phyloP scores from a whole-genome alignment of 92 coral and sea anemone species.

The Phenganax stokvisi region DNA sequence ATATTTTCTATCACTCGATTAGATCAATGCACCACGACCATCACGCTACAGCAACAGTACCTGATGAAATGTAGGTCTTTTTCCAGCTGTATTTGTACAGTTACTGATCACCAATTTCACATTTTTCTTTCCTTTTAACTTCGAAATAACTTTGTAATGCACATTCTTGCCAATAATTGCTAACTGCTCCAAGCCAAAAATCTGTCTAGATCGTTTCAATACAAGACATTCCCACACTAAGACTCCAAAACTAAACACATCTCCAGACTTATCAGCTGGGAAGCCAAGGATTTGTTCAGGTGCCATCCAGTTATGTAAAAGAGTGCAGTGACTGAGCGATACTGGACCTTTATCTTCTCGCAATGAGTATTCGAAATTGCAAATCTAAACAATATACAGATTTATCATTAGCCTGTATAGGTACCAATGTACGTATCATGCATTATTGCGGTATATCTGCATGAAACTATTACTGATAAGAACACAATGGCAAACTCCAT shows the following conservation, averaged over 20 bases:
- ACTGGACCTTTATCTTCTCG: constrained; percentile 43
- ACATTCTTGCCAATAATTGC: constrained; percentile 24
- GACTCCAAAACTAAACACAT: constrained; percentile 77
- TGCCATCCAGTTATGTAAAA: constrained; percentile 82
- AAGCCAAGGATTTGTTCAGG: constrained; percentile 84
- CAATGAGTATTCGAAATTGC: constrained; percentile 77
- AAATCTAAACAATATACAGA: constrained; percentile 53
- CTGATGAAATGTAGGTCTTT: constrained; percentile 79
- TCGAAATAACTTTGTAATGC: constrained; percentile 16
- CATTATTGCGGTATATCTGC: no score
- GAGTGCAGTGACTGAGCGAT: constrained; percentile 71
- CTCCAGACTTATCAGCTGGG: constrained; percentile 72
- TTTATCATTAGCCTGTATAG: not conserved
- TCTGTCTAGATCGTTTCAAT: constrained; percentile 53
- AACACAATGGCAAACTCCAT: not conserved
- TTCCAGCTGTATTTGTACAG: constrained; percentile 52
- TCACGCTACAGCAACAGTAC: constrained; percentile 35
- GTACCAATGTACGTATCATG: no score
- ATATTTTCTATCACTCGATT: no score
- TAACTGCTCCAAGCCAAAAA: constrained; percentile 24
- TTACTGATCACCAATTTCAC: constrained; percentile 65
- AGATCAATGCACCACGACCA: no score
- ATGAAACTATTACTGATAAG: not conserved
- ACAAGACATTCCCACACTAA: constrained; percentile 78
- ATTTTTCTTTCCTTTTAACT: constrained; percentile 60